Base-by-base conservation (phyloP, 2,888 invertebrate genomes). In the Lasioglossum zephyrum region DNA sequence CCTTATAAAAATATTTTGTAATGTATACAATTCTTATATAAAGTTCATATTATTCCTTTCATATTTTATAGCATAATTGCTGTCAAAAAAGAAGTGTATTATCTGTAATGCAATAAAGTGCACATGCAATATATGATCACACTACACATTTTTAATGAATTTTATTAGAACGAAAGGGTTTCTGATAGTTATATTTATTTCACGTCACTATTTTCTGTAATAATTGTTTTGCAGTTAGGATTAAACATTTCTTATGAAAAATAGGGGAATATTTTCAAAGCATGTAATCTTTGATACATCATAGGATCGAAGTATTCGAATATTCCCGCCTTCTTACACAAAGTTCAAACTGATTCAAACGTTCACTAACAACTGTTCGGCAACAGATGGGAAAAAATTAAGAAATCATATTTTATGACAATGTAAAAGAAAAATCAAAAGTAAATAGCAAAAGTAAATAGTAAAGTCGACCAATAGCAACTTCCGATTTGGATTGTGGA, bases 31-130 rank as follows among this genome's bases (percentile, higher is more conserved):
- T 39, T 81, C 47, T 77, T 89, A 85, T 79, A 89, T 87, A 76
- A 84, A 81, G 82, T 79, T 80, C 70, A 41, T 85, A 89, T 81
- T 89, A 89, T 89, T 89, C 87, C 89, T 89, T 89, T 90, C 81
- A 77, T 80, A 85, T 79, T 80, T 80, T 84, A 72, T 78, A 78
- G 78, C 5, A 39, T 85, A 85, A 84, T 79, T 82, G 79, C 49
- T 77, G 36, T 66, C 79, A 77, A 72, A 77, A 79, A 69, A 41
- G 26, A 36, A 69, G 78, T 81, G 74, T 84, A 77, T 84, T 79
- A 85, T 60, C 73, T 81, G 53, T 84, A 87, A 87, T 66, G 44
- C 4, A 79, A 77, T 85, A 77, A 89, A 84, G 22, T 89, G 79
- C 77, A 66, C 70, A 49, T 84, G 79, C 77, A 84, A 81, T 22